Percentiles rank a stretch among this genome's conserved stretches.
Conservation (phyloP, 1,140 invertebrate genomes). For the Drosophila tristis region DNA sequence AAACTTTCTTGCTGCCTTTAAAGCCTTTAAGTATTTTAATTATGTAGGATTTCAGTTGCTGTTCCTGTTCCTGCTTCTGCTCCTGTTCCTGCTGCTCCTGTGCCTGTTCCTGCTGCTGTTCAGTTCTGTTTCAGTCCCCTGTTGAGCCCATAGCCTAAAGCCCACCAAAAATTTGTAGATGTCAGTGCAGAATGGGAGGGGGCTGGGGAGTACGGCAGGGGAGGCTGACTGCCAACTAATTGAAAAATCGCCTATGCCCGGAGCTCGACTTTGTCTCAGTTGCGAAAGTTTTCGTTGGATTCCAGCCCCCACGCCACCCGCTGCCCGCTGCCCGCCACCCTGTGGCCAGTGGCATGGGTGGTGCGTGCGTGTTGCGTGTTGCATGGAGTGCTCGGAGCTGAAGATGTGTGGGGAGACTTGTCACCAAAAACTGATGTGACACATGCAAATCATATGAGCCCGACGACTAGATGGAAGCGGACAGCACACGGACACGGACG, state of each 20-base stretch:
- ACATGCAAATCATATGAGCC: conserved; percentile 70
- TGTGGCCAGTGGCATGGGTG: neutral
- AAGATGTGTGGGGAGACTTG: conserved; percentile 26
- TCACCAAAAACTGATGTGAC: conserved; percentile 68
- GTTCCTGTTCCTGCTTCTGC: conserved; percentile 27
- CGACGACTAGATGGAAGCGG: too few species aligned
- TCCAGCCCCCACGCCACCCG: neutral
- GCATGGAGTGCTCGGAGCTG: conserved; percentile 9
- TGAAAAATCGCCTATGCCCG: conserved; percentile 77
- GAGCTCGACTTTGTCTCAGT: conserved; percentile 33
- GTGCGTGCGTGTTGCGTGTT: conserved; percentile 2
- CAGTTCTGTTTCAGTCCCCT: neutral
- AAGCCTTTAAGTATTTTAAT: conserved; percentile 83
- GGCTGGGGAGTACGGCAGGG: neutral
- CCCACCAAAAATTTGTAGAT: conserved; percentile 67
- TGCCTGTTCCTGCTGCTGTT: conserved; percentile 3
- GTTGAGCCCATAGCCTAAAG: conserved; percentile 48
- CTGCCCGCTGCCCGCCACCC: neutral
- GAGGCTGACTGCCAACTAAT: conserved; percentile 57
- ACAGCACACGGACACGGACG: too few species aligned
- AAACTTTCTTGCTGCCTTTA: conserved; percentile 72
- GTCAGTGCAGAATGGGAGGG: conserved; percentile 19
- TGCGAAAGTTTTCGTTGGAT: conserved; percentile 17
- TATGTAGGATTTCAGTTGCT: conserved; percentile 75
- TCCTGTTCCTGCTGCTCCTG: neutral